Evolutionary conservation across 2,797 vertebrate species (phyloP).

Genomic region (Sebastiscus albofasciatus): DNA sequence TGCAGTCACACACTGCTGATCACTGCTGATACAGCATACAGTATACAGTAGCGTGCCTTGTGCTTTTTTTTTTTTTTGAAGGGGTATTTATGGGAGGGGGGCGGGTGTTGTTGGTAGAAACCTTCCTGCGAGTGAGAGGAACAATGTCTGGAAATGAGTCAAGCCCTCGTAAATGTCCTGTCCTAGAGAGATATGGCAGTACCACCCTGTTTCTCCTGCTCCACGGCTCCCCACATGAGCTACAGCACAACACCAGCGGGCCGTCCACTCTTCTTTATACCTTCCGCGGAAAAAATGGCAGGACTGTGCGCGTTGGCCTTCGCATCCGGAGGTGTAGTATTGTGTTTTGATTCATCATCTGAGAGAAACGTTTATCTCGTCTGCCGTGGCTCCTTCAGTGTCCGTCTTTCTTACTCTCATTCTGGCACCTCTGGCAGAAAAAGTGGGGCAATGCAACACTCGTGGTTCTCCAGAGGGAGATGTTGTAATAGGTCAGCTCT

Average conservation of each 20-base stretch:
- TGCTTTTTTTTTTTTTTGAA: neutral
- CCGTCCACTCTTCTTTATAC: constrained; percentile 11
- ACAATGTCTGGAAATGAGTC: constrained; percentile 85
- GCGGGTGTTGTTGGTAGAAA: constrained; percentile 32
- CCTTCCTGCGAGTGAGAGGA: constrained; percentile 71
- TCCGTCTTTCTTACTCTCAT: constrained; percentile 14
- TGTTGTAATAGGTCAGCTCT: constrained; percentile 61
- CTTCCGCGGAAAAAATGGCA: constrained; percentile 61
- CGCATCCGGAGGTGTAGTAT: constrained; percentile 72
- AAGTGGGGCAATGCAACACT: constrained; percentile 56
- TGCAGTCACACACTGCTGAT: neutral
- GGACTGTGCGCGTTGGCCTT: constrained; percentile 66
- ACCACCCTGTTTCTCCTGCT: constrained; percentile 48
- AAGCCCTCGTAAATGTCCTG: constrained; percentile 69
- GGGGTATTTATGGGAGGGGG: constrained; percentile 27
- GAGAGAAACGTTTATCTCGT: neutral
- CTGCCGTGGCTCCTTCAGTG: neutral
- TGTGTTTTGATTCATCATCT: constrained; percentile 12
- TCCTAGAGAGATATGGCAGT: constrained; percentile 28
- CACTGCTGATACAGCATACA: no score
- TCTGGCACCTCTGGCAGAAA: constrained; percentile 26
- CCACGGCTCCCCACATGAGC: neutral
- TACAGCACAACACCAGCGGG: neutral
- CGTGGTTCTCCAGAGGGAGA: constrained; percentile 20
- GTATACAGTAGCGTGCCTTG: neutral